phyloP scores from a whole-genome alignment of 2,888 invertebrate genomes.

The Diaphora mendica region DNA sequence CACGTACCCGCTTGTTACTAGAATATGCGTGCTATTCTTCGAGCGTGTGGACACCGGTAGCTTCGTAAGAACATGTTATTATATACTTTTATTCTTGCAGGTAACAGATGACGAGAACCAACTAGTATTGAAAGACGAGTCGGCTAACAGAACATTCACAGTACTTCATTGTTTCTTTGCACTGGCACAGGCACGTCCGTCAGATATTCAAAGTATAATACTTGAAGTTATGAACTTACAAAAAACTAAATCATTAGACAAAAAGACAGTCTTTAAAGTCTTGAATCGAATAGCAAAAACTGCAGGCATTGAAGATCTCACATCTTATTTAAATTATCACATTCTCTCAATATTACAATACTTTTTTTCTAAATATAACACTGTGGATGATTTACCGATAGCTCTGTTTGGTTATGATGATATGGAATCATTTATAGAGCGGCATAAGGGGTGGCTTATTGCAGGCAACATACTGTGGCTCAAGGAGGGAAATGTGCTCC shows the following conservation, averaged over 20 bases:
- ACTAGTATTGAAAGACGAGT: constrained; percentile 85
- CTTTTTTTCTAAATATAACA: constrained; percentile 78
- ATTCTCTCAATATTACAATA: constrained; percentile 79
- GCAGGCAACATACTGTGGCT: constrained; percentile 75
- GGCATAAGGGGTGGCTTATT: constrained; percentile 80
- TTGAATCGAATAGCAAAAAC: constrained; percentile 69
- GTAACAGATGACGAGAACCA: constrained; percentile 69
- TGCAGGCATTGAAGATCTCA: constrained; percentile 58
- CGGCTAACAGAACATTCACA: constrained; percentile 84
- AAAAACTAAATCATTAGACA: constrained; percentile 80
- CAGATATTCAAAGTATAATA: constrained; percentile 83
- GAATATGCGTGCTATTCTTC: not conserved
- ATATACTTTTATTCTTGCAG: constrained; percentile 58
- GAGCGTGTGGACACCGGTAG: not conserved
- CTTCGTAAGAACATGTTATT: not conserved
- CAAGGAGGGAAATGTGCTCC: constrained; percentile 64
- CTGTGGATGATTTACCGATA: constrained; percentile 76
- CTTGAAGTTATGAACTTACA: constrained; percentile 83
- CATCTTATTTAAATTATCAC: constrained; percentile 74
- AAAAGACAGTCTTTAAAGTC: constrained; percentile 74
- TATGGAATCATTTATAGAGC: constrained; percentile 72
- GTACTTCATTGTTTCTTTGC: constrained; percentile 85
- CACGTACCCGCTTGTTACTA: no score
- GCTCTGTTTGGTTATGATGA: constrained; percentile 70
- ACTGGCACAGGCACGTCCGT: constrained; percentile 82